Percentiles rank a stretch among this genome's conserved stretches.
These are phyloP conservation scores for Machimus atricapillus DNA, from an alignment of 2,888 invertebrate species.

Conservation along the genomic window DNA sequence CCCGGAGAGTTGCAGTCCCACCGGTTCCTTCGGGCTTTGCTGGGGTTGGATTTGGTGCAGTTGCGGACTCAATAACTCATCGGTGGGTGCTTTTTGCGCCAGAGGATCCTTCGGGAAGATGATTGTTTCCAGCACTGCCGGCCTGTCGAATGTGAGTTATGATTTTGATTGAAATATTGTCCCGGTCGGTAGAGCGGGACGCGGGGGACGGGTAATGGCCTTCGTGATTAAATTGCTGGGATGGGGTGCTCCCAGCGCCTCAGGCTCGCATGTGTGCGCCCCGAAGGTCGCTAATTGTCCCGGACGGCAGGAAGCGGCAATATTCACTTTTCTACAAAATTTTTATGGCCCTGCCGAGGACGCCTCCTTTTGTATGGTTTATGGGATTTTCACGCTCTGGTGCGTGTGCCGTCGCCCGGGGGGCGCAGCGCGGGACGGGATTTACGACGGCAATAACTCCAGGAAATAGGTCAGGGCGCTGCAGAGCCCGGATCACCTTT, in stretches of 20 bases:
- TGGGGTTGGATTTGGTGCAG: conserved; percentile 43
- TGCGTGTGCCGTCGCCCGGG: background rate
- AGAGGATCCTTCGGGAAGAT: conserved; percentile 11
- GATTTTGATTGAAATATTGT: conserved; percentile 48
- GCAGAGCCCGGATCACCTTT: conserved; percentile 31
- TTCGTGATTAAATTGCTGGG: conserved; percentile 29
- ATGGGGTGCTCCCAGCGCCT: background rate
- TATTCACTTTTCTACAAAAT: conserved; percentile 9
- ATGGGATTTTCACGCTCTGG: background rate
- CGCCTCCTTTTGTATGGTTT: background rate
- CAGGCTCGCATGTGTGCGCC: background rate
- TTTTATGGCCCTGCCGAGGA: conserved; percentile 13
- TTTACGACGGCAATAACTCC: conserved; percentile 28
- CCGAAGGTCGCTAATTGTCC: background rate
- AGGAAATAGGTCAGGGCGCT: conserved; percentile 22
- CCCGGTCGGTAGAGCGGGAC: background rate
- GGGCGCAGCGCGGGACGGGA: background rate
- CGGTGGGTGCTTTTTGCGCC: conserved; percentile 35
- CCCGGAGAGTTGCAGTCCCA: conserved; percentile 8
- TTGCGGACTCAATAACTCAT: conserved; percentile 47
- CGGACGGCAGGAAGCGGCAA: background rate
- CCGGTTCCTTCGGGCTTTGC: background rate
- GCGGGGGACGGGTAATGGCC: conserved; percentile 21
- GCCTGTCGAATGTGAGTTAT: conserved; percentile 46
- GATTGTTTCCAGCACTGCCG: conserved; percentile 45